Percentiles rank a stretch among this genome's conserved stretches.
phyloP scores from a whole-genome alignment of 2,113 vertebrate species.

The Camelus dromedarius region DNA sequence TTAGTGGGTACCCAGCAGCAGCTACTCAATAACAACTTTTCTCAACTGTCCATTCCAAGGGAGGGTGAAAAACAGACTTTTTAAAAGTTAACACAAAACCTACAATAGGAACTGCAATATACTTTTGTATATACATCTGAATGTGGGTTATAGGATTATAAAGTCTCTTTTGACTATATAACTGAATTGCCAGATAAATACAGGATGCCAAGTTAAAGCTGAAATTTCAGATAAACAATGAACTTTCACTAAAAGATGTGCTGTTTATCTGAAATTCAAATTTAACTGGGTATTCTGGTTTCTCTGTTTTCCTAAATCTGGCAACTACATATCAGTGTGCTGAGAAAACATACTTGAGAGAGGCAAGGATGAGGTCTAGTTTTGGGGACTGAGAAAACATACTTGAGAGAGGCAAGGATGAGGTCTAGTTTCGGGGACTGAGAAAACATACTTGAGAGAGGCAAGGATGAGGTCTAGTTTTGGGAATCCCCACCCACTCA shows the following conservation, averaged over 20 bases:
- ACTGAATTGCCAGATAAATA: constrained; percentile 2
- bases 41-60: not conserved
- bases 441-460: not conserved
- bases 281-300: not conserved
- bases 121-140: constrained; percentile 10
- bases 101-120: not conserved
- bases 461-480: not conserved
- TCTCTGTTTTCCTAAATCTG: constrained; percentile 2
- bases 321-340: not conserved
- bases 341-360: not conserved
- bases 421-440: no score
- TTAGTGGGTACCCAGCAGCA: not conserved
- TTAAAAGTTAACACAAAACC: not conserved
- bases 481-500: not conserved
- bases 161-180: not conserved
- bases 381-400: no score
- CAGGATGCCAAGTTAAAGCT: not conserved
- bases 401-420: not conserved
- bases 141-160: not conserved
- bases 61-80: not conserved
- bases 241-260: not conserved
- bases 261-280: not conserved
- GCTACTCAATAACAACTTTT: not conserved
- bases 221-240: constrained; percentile 4
- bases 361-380: no score